Evolutionary conservation across 2,113 vertebrate species (phyloP).

Genomic region (Cathartes aura): DNA sequence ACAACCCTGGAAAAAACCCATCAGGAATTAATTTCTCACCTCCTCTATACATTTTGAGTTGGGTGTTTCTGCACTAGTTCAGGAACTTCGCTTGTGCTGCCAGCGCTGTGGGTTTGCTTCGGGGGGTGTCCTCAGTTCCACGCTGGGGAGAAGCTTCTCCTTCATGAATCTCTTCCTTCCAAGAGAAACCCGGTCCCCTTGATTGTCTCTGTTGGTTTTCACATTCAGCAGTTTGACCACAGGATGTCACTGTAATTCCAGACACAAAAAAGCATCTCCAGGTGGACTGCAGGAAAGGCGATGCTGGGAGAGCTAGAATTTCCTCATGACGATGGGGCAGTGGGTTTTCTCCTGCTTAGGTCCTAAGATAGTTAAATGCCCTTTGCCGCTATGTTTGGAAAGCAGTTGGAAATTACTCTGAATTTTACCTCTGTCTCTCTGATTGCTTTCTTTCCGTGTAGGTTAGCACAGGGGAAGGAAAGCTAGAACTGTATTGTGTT

Average conservation of each 20-base stretch:
- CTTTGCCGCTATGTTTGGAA: neutral
- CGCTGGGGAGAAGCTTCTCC: neutral
- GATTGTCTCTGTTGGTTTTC: fast-evolving
- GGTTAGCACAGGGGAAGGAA: neutral
- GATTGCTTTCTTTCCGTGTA: fast-evolving
- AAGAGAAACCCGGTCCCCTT: fast-evolving
- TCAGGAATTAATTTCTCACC: neutral
- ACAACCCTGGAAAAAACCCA: neutral
- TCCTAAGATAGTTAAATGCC: neutral
- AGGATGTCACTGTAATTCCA: conserved; percentile 44
- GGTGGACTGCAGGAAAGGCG: neutral
- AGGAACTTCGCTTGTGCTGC: neutral
- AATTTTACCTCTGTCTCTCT: neutral
- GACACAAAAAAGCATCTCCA: neutral
- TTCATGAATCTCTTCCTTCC: neutral
- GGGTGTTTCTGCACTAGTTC: neutral
- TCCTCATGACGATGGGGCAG: neutral
- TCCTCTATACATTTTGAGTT: fast-evolving
- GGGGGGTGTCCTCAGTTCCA: neutral
- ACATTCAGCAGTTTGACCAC: neutral
- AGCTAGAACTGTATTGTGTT: neutral
- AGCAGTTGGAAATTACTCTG: neutral
- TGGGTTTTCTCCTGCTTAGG: neutral
- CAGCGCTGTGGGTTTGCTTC: neutral
- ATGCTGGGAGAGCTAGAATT: neutral